Evolutionary conservation across 2,888 invertebrate species (phyloP).

Genomic region (Xestia ashworthii): DNA sequence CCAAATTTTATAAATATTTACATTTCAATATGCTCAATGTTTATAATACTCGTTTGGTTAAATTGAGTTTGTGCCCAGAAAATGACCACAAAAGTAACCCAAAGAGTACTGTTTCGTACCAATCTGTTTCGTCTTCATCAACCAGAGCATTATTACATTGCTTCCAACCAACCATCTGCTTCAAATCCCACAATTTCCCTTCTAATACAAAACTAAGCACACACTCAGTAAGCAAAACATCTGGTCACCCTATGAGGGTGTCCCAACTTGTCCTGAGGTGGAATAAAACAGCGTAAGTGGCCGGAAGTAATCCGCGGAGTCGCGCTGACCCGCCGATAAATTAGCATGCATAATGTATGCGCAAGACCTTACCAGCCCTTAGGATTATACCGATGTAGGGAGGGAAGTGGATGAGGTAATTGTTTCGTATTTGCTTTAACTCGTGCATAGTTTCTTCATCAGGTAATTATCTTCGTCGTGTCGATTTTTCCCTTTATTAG

Average conservation of each 20-base stretch:
- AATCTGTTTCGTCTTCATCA: slow-evolving; percentile 13
- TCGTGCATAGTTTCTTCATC: background rate
- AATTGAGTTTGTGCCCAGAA: slow-evolving; percentile 1
- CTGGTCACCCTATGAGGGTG: slow-evolving; percentile 37
- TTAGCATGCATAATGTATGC: slow-evolving; percentile 83
- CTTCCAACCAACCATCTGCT: slow-evolving; percentile 14
- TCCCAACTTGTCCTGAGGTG: slow-evolving; percentile 29
- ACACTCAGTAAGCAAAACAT: slow-evolving; percentile 40
- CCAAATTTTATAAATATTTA: background rate
- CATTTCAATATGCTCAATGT: background rate
- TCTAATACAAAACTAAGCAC: slow-evolving; percentile 38
- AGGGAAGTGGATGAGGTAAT: slow-evolving; percentile 43
- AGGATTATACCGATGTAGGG: slow-evolving; percentile 47
- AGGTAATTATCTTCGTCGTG: background rate
- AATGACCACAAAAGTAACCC: background rate
- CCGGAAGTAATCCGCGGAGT: slow-evolving; percentile 58
- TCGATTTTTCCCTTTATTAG: background rate
- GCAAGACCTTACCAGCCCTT: slow-evolving; percentile 71
- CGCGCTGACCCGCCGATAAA: slow-evolving; percentile 77
- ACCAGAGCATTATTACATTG: background rate
- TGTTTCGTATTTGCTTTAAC: slow-evolving; percentile 9
- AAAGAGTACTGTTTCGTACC: background rate
- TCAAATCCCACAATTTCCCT: slow-evolving; percentile 16
- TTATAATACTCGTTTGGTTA: slow-evolving; percentile 3
- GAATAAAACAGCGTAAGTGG: slow-evolving; percentile 55